A percentile compares a stretch with the other conserved stretches of the same genome.
These are phyloP conservation scores for Rhagoletis pomonella DNA, from an alignment of 1,140 invertebrate species.

Conservation along the genomic window DNA sequence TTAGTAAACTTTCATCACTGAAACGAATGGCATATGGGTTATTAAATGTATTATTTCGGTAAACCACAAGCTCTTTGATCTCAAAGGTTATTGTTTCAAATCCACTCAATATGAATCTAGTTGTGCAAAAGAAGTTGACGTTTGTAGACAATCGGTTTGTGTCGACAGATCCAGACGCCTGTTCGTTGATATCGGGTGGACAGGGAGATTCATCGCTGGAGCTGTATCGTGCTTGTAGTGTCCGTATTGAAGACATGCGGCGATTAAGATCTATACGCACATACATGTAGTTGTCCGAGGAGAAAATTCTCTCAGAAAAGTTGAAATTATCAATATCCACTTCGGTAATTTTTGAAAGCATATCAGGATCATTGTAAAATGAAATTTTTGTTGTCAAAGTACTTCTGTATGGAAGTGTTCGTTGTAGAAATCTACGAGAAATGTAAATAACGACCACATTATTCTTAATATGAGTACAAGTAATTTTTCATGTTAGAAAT, in stretches of 20 bases:
- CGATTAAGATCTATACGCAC: constrained; percentile 53
- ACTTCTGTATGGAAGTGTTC: neutral
- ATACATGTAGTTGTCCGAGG: constrained; percentile 66
- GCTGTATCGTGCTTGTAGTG: constrained; percentile 58
- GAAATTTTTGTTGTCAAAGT: neutral
- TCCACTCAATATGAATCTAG: constrained; percentile 55
- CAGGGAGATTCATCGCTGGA: constrained; percentile 61
- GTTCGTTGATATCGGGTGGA: constrained; percentile 62
- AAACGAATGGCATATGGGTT: constrained; percentile 54
- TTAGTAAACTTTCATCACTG: constrained; percentile 47
- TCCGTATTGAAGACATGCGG: neutral
- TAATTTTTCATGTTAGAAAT: no score
- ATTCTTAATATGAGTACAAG: no score
- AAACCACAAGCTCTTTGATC: neutral
- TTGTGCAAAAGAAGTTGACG: constrained; percentile 59
- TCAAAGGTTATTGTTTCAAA: constrained; percentile 63
- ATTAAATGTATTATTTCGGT: constrained; percentile 3
- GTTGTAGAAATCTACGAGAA: neutral
- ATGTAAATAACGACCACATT: neutral
- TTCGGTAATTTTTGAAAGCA: constrained; percentile 59
- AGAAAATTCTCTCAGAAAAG: constrained; percentile 59
- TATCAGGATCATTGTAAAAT: constrained; percentile 47
- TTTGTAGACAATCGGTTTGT: neutral
- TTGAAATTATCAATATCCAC: constrained; percentile 57
- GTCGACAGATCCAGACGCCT: neutral